These are phyloP conservation scores for Tromatobia lineatoria DNA, from an alignment of 2,888 invertebrate species.

Conservation along the genomic window DNA sequence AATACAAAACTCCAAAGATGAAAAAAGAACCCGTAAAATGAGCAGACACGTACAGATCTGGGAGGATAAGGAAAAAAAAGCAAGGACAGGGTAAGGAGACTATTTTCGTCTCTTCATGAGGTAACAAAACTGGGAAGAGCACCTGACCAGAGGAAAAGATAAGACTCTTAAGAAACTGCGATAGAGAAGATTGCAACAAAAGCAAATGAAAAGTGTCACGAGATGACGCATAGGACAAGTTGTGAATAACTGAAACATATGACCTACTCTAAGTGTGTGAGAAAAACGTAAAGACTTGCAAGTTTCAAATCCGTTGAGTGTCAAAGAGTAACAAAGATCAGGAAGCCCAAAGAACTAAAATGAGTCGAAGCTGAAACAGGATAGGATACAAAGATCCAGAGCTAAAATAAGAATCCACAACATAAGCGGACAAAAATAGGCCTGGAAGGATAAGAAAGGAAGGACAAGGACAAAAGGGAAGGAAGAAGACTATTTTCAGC, in stretches of 20 bases:
- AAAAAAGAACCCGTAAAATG: constrained; percentile 1
- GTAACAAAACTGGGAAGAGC: constrained; percentile 35
- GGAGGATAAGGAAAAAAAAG: not conserved
- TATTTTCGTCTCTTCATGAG: constrained; percentile 40
- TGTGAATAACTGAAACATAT: not conserved
- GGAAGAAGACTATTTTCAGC: constrained; percentile 14
- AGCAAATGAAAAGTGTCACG: constrained; percentile 5
- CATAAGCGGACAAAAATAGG: not conserved
- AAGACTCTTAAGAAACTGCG: constrained; percentile 24
- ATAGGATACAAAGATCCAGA: not conserved
- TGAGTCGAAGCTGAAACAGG: not conserved
- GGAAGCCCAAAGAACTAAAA: constrained; percentile 21
- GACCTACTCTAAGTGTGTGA: not conserved
- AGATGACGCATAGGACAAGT: not conserved
- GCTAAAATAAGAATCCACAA: not conserved
- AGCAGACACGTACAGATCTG: not conserved
- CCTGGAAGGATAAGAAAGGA: not conserved
- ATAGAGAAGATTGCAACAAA: not conserved
- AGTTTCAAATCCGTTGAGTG: constrained; percentile 27
- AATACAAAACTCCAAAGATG: not conserved
- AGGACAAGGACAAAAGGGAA: constrained; percentile 1
- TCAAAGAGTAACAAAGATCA: constrained; percentile 14
- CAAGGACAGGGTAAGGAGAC: not conserved
- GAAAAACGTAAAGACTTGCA: not conserved
- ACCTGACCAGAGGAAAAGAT: not conserved